phyloP scores from a whole-genome alignment of 2,113 vertebrate genomes.

The Poeciliopsis prolifica region DNA sequence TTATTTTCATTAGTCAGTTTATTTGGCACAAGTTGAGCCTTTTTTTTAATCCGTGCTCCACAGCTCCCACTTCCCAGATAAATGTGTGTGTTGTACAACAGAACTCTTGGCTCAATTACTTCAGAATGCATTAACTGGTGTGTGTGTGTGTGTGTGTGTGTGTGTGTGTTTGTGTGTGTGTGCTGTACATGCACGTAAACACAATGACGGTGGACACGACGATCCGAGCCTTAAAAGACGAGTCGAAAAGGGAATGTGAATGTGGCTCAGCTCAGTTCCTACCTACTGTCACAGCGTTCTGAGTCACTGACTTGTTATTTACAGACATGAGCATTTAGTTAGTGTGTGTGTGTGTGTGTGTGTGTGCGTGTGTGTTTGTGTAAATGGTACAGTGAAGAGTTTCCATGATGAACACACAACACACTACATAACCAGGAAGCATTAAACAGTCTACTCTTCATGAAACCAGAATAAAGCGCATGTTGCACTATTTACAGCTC shows the following conservation, averaged over 20 bases:
- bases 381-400: constrained; percentile 52
- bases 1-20: constrained; percentile 52
- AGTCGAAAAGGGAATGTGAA: constrained; percentile 45
- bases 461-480: constrained; percentile 61
- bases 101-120: constrained; percentile 43
- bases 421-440: constrained; percentile 68
- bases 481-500: constrained; percentile 74
- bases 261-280: constrained; percentile 26
- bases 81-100: constrained; percentile 24
- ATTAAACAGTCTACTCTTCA: constrained; percentile 61
- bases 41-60: constrained; percentile 26
- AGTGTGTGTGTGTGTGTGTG: constrained; percentile 4
- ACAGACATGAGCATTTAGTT: constrained; percentile 35
- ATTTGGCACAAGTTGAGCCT: constrained; percentile 71
- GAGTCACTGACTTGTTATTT: constrained; percentile 52
- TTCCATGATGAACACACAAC: constrained; percentile 61
- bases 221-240: constrained; percentile 58
- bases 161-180: background rate
- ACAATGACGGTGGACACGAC: constrained; percentile 27
- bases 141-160: background rate
- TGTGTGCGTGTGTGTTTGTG: constrained; percentile 13
- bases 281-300: constrained; percentile 67
- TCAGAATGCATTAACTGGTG: constrained; percentile 27
- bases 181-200: constrained; percentile 37
- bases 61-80: constrained; percentile 23